A percentile compares a stretch with the other conserved stretches of the same genome.
Conservation (phyloP, 1,140 invertebrate genomes). For the Aleiodes sp. region DNA sequence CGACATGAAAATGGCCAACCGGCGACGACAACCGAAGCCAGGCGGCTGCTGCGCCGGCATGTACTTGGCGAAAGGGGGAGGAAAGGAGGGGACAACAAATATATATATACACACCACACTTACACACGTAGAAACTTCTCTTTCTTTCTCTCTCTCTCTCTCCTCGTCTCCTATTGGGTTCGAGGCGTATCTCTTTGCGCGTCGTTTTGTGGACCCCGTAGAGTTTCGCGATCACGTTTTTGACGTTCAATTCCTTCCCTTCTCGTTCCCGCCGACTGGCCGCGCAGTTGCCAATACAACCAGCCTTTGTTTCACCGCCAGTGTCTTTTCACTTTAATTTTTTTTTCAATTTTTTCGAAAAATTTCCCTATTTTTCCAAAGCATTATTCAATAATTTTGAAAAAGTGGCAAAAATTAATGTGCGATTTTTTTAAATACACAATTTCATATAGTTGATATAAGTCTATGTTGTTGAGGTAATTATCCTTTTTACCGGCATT, state of each 20-base stretch:
- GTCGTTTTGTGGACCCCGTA: constrained; percentile 80
- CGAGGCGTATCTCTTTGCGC: constrained; percentile 74
- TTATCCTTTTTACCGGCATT: too few species aligned
- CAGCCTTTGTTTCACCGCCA: too few species aligned
- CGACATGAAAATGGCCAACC: constrained; percentile 35
- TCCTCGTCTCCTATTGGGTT: constrained; percentile 54
- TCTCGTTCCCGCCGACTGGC: constrained; percentile 61
- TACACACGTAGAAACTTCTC: too few species aligned
- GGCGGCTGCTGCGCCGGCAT: neutral
- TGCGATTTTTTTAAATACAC: neutral
- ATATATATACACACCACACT: too few species aligned
- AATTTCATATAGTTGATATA: too few species aligned
- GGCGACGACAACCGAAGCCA: neutral
- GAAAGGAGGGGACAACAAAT: neutral
- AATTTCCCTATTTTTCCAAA: neutral
- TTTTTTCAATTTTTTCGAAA: neutral
- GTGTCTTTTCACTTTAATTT: neutral
- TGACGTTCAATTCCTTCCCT: constrained; percentile 62
- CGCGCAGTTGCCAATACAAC: neutral
- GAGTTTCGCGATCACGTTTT: constrained; percentile 76
- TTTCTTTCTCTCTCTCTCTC: constrained; percentile 21
- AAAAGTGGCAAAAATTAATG: neutral
- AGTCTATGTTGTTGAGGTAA: too few species aligned
- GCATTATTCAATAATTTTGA: neutral
- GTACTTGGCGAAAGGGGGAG: neutral